phyloP scores from a whole-genome alignment of 1,140 invertebrate genomes.

The Anoplolepis gracilipes region DNA sequence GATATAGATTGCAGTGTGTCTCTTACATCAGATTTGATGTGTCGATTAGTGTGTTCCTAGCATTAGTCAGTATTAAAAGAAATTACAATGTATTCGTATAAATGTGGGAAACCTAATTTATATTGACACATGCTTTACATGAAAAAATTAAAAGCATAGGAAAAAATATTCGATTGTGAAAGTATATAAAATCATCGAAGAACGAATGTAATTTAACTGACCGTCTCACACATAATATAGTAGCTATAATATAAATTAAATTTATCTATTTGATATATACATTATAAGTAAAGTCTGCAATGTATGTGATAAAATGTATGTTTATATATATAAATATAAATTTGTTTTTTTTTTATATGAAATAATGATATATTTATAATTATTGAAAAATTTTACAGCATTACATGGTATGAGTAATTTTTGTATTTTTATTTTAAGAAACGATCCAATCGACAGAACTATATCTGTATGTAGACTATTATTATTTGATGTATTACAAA shows the following conservation, averaged over 20 bases:
- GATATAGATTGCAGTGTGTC: conserved; percentile 12
- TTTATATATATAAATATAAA: conserved; percentile 53
- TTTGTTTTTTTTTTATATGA: not conserved
- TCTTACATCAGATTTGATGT: conserved; percentile 58
- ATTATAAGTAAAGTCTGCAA: conserved; percentile 69
- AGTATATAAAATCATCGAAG: conserved; percentile 42
- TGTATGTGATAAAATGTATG: conserved; percentile 46
- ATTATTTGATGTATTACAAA: conserved; percentile 20
- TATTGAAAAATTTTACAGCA: conserved; percentile 17
- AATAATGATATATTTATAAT: conserved; percentile 11
- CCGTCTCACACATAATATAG: conserved; percentile 16
- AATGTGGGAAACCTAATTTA: conserved; percentile 38
- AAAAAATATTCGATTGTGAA: conserved; percentile 35
- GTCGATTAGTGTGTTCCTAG: conserved; percentile 58
- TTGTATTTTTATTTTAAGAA: not conserved
- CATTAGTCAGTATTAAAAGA: conserved; percentile 56
- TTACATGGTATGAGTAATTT: not conserved
- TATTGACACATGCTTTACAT: conserved; percentile 21
- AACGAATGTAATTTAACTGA: conserved; percentile 36
- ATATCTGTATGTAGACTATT: not conserved
- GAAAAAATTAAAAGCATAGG: not conserved
- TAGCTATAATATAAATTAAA: conserved; percentile 49
- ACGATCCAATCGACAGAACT: not conserved
- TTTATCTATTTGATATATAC: conserved; percentile 41
- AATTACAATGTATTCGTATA: conserved; percentile 36